A percentile compares a stretch with the other conserved stretches of the same genome.
Conservation (phyloP, 1,140 invertebrate genomes). For the Gonioctena quinquepunctata region DNA sequence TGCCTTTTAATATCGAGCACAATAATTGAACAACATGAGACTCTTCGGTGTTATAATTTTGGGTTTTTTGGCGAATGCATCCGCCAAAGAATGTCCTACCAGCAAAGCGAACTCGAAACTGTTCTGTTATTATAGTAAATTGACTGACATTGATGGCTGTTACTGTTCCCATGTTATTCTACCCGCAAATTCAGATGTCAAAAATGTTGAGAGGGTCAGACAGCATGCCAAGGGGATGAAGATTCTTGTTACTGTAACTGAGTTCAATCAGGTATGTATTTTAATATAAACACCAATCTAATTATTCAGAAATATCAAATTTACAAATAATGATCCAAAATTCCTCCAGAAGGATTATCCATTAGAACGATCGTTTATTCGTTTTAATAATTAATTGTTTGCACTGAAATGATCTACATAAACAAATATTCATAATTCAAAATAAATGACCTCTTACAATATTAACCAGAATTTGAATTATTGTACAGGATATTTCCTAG, state of each 20-base stretch:
- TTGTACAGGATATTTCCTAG: too few relatives aligned
- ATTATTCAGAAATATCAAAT: too few relatives aligned
- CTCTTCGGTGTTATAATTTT: conserved; percentile 27
- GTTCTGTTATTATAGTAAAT: conserved; percentile 49
- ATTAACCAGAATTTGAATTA: too few relatives aligned
- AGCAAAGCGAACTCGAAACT: conserved; percentile 43
- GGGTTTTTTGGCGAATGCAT: not conserved
- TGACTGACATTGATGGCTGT: conserved; percentile 40
- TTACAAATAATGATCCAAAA: too few relatives aligned
- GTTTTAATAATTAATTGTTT: too few relatives aligned
- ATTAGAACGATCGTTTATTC: too few relatives aligned
- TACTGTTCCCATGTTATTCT: conserved; percentile 49
- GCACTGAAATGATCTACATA: too few relatives aligned
- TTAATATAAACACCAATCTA: too few relatives aligned
- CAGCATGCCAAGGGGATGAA: conserved; percentile 38
- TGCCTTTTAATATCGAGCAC: not conserved
- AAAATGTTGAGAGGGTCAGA: conserved; percentile 37
- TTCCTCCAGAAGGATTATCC: too few relatives aligned
- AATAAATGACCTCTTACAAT: too few relatives aligned
- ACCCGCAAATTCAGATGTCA: conserved; percentile 39
- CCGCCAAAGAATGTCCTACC: conserved; percentile 23
- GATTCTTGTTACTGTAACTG: conserved; percentile 45
- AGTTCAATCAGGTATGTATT: conserved; percentile 51
- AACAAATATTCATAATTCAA: too few relatives aligned
- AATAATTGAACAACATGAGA: conserved; percentile 8